Percentiles rank a stretch among this genome's conserved stretches.
These are phyloP conservation scores for Epistrophe eligans DNA, from an alignment of 2,888 invertebrate species.

Conservation along the genomic window DNA sequence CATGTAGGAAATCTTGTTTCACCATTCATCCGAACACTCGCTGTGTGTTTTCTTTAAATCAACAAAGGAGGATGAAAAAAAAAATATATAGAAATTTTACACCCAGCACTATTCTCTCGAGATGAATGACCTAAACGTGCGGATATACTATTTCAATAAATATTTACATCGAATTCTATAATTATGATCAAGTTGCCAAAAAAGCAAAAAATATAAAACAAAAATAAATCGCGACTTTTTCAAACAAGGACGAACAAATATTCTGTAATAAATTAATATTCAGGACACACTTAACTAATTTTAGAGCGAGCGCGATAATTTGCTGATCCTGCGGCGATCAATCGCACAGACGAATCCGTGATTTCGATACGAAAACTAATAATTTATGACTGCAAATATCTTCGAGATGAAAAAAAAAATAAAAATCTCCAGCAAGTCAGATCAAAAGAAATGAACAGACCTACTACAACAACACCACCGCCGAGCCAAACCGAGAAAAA, in stretches of 20 bases:
- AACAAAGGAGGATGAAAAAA: slow-evolving; percentile 51
- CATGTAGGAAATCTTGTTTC: slow-evolving; percentile 82
- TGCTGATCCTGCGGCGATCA: slow-evolving; percentile 68
- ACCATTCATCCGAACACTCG: slow-evolving; percentile 22
- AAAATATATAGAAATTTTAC: slow-evolving; percentile 57
- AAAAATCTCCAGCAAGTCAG: slow-evolving; percentile 35
- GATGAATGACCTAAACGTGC: slow-evolving; percentile 70
- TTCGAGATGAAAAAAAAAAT: slow-evolving; percentile 17
- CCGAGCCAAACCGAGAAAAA: background rate
- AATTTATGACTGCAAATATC: slow-evolving; percentile 62
- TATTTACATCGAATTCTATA: slow-evolving; percentile 29
- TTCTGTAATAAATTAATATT: slow-evolving; percentile 48
- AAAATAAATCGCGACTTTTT: background rate
- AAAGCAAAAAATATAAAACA: background rate
- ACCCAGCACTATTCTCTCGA: slow-evolving; percentile 75
- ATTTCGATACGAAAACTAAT: slow-evolving; percentile 62
- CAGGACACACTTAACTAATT: slow-evolving; percentile 54
- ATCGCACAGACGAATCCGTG: slow-evolving; percentile 45
- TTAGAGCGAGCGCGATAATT: slow-evolving; percentile 59
- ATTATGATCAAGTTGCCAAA: slow-evolving; percentile 4
- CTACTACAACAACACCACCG: slow-evolving; percentile 23
- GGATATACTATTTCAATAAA: slow-evolving; percentile 17
- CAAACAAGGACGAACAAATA: slow-evolving; percentile 8
- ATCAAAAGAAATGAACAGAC: slow-evolving; percentile 58
- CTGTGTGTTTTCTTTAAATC: slow-evolving; percentile 59